phyloP scores from a whole-genome alignment of 92 coral and sea anemone species.

The Ricordea florida region DNA sequence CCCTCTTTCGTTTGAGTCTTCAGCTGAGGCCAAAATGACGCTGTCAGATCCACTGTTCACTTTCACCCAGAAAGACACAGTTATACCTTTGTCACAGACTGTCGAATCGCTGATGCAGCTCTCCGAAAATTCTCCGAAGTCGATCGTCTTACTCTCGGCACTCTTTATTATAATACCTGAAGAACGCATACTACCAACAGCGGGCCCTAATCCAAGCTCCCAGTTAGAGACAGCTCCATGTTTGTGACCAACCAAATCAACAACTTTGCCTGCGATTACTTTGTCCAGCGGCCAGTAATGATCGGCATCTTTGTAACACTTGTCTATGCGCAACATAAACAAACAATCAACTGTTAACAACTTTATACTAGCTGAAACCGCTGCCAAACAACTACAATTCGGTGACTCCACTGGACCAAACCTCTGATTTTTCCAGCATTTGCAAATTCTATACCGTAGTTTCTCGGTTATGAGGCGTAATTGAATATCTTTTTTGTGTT shows the following conservation, averaged over 20 bases:
- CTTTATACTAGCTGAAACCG: not conserved
- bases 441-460: too few relatives aligned
- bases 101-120: conserved; percentile 61
- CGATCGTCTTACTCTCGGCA: not conserved
- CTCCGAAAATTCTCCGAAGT: conserved; percentile 67
- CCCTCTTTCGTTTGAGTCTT: conserved; percentile 9
- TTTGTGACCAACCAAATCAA: conserved; percentile 66
- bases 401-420: too few relatives aligned
- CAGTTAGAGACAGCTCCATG: conserved; percentile 23
- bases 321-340: conserved; percentile 32
- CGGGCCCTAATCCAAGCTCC: not conserved
- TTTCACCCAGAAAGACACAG: conserved; percentile 47
- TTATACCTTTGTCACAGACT: conserved; percentile 54
- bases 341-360: not conserved
- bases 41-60: not conserved
- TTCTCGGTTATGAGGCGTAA: too few relatives aligned
- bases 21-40: conserved; percentile 23
- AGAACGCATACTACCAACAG: conserved; percentile 25
- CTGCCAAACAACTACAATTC: not conserved
- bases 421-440: too few relatives aligned
- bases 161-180: conserved; percentile 11
- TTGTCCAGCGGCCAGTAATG: conserved; percentile 94
- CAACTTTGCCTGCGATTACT: conserved; percentile 32
- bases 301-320: conserved; percentile 77
- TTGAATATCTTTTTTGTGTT: too few relatives aligned